Conservation (phyloP, 2,113 vertebrate genomes). For the Isurus oxyrinchus region DNA sequence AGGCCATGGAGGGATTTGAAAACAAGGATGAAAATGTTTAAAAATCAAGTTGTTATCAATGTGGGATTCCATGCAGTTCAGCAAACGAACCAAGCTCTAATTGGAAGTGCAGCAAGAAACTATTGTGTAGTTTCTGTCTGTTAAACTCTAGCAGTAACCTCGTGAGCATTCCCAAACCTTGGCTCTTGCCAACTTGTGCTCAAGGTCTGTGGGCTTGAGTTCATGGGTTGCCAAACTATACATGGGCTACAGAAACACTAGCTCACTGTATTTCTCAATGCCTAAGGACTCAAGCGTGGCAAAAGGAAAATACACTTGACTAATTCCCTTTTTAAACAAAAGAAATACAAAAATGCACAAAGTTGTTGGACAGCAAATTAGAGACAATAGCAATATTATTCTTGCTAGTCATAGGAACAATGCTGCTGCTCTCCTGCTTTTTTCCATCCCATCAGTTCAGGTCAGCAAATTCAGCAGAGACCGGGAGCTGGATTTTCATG, state of each 20-base stretch:
- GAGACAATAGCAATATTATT: not conserved
- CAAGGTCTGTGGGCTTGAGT: not conserved
- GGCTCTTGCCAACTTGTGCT: not conserved
- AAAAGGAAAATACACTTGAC: not conserved
- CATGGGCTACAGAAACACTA: not conserved
- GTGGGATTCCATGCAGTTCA: not conserved
- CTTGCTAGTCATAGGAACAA: not conserved
- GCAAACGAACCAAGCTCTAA: not conserved
- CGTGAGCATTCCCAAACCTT: not conserved
- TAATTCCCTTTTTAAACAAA: not conserved
- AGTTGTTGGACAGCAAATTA: not conserved
- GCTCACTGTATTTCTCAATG: not conserved
- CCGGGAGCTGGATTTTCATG: not conserved
- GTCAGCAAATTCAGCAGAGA: not conserved
- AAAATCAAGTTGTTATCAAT: not conserved
- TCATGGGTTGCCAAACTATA: not conserved
- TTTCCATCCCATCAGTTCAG: not conserved
- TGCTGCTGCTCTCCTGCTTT: not conserved
- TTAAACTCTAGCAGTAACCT: not conserved
- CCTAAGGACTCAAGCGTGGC: not conserved
- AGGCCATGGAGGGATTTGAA: not conserved
- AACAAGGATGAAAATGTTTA: not conserved
- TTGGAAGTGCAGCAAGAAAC: not conserved
- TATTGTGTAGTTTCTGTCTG: not conserved
- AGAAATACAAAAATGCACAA: not conserved